Base-by-base conservation (phyloP, 2,797 vertebrate species). In the Sphenodon punctatus region DNA sequence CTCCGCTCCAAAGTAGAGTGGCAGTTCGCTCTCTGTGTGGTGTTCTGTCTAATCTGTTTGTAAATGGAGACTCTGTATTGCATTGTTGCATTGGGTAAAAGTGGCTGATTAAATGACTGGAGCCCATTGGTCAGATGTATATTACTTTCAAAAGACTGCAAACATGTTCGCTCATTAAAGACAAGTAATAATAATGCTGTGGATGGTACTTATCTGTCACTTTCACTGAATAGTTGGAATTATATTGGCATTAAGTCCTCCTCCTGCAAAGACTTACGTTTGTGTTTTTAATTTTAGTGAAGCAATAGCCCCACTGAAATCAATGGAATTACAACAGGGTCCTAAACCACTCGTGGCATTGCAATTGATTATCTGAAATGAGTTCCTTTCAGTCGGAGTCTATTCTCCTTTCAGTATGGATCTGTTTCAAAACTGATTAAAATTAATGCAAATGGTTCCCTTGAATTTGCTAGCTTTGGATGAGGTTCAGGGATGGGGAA, bases 41-140 rank as follows among this genome's bases (percentile, higher is more conserved):
- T 68, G 25, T 73, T 10, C 22, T 80, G 32, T 80, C 64, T 80
- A 46, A 67, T 64, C 42, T 75, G 67, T 64, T 78, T 89, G 85
- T 78, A 61, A 75, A 87, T 67, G 63, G 48, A 89, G 63, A 78
- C 55, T 27, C 69, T 65, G 25, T 79, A 53, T 34, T 78, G 70
- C 69, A 51, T 68, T 70, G 78, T 82, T 88, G 78, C 86, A 59
- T 72, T 84, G 78, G 77, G 74, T 88, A 86, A 84, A 72, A 76
- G 22, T 70, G 20, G 4, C 65, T 89, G 83, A 92, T 89, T 93
- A 91, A 93, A 73, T 34, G 14, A 72, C 72, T 82, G 49, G 69
- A 69, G 17, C 41, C 74, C 78, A 51, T 68, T 68, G 22, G 78
- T 88, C 67, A 56, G 23, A 67, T 80, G 77, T 81, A 77, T 75